Percentiles rank a stretch among this genome's conserved stretches.
phyloP scores from a whole-genome alignment of 1,140 invertebrate genomes.

The Leptonema lineaticorne region DNA sequence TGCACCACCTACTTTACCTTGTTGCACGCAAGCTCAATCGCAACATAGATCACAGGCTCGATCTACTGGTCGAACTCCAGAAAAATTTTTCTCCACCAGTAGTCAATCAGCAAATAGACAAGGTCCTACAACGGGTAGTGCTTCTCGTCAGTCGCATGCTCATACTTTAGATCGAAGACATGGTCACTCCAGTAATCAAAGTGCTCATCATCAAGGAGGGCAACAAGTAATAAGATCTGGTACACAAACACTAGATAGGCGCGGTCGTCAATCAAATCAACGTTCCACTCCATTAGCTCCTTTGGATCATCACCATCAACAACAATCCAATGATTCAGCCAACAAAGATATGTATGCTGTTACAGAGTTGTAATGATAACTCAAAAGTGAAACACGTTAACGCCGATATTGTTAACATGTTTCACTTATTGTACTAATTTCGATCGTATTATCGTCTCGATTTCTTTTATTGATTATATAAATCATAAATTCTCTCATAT shows the following conservation, averaged over 20 bases:
- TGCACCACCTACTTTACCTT: conserved; percentile 40
- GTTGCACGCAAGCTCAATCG: conserved; percentile 39
- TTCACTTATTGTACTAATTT: conserved; percentile 39
- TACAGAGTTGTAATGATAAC: conserved; percentile 49
- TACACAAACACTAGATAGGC: conserved; percentile 34
- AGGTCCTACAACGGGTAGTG: not conserved
- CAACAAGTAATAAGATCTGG: conserved; percentile 15
- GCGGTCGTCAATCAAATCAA: conserved; percentile 17
- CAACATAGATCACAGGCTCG: conserved; percentile 26
- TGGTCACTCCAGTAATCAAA: not conserved
- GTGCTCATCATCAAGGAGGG: not conserved
- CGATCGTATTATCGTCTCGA: no score
- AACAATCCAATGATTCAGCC: conserved; percentile 42
- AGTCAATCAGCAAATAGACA: conserved; percentile 5
- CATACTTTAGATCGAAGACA: conserved; percentile 39
- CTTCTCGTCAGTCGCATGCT: conserved; percentile 28
- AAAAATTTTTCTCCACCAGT: conserved; percentile 40
- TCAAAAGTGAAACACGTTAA: conserved; percentile 38
- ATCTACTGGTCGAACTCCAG: conserved; percentile 32
- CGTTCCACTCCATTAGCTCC: conserved; percentile 3
- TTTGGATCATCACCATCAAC: conserved; percentile 38
- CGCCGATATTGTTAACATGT: conserved; percentile 30
- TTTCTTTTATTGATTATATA: no score
- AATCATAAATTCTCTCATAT: no score
- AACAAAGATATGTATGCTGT: conserved; percentile 51